phyloP scores from a whole-genome alignment of 2,888 invertebrate genomes.

The Caenorhabditis drosophilae region DNA sequence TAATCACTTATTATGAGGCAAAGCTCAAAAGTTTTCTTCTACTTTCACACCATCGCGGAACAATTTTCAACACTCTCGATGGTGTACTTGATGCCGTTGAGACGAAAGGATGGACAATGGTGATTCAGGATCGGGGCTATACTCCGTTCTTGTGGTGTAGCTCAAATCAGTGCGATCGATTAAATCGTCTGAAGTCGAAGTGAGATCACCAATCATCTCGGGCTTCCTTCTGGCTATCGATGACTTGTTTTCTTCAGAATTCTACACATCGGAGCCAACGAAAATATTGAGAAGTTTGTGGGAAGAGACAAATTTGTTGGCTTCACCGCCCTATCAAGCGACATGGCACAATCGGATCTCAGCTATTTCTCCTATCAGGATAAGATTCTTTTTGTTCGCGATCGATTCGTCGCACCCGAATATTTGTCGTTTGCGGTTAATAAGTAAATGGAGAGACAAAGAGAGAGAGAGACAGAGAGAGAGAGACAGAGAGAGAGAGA shows the following conservation, averaged over 20 bases:
- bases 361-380: conserved; percentile 21
- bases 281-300: conserved; percentile 19
- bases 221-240: not conserved
- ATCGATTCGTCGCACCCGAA: conserved; percentile 35
- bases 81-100: conserved; percentile 39
- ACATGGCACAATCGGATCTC: conserved; percentile 27
- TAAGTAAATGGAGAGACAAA: too few species aligned
- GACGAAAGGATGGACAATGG: conserved; percentile 39
- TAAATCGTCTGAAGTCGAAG: conserved; percentile 23
- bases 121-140: conserved; percentile 43
- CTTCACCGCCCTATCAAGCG: conserved; percentile 33
- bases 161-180: conserved; percentile 31
- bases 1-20: conserved; percentile 38
- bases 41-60: conserved; percentile 39
- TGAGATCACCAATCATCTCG: conserved; percentile 1
- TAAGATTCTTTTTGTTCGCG: conserved; percentile 40
- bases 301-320: conserved; percentile 27
- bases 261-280: conserved; percentile 21
- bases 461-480: too few species aligned
- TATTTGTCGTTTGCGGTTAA: conserved; percentile 39
- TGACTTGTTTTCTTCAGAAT: conserved; percentile 13
- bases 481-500: too few species aligned
- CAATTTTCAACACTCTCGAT: conserved; percentile 41
- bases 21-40: conserved; percentile 46
- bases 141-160: conserved; percentile 36